phyloP scores from a whole-genome alignment of 1,140 invertebrate genomes.

The Dendroctonus ponderosae region DNA sequence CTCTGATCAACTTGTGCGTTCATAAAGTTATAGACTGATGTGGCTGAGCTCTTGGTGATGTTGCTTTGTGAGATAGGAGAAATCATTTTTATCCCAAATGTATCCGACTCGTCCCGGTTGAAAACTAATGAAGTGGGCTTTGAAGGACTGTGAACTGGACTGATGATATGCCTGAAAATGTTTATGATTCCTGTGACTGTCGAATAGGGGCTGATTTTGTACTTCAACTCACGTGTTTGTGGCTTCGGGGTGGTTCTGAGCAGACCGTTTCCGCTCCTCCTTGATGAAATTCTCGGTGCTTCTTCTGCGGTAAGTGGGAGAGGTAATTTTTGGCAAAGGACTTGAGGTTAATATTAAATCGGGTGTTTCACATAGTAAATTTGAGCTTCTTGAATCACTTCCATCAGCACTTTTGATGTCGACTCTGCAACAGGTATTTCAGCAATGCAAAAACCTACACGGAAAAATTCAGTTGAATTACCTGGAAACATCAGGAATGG shows the following conservation, averaged over 20 bases:
- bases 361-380: slow-evolving; percentile 44
- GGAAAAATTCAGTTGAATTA: slow-evolving; percentile 7
- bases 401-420: slow-evolving; percentile 25
- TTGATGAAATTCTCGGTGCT: slow-evolving; percentile 41
- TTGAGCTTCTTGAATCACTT: slow-evolving; percentile 18
- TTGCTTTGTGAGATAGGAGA: slow-evolving; percentile 56
- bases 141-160: slow-evolving; percentile 26
- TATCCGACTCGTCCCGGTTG: slow-evolving; percentile 17
- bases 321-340: slow-evolving; percentile 38
- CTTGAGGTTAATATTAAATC: slow-evolving; percentile 49
- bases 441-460: not conserved
- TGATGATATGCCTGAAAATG: slow-evolving; percentile 9
- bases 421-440: slow-evolving; percentile 24
- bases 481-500: slow-evolving; percentile 48
- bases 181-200: too few species aligned
- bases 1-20: slow-evolving; percentile 31
- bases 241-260: slow-evolving; percentile 10
- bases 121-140: slow-evolving; percentile 43
- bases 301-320: slow-evolving; percentile 34
- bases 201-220: too few species aligned
- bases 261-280: slow-evolving; percentile 31
- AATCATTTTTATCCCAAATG: slow-evolving; percentile 23
- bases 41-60: slow-evolving; percentile 51
- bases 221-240: slow-evolving; percentile 14
- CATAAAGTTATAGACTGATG: slow-evolving; percentile 32